Conservation (phyloP, 2,113 vertebrate species). For the Oncorhynchus tshawytscha region DNA sequence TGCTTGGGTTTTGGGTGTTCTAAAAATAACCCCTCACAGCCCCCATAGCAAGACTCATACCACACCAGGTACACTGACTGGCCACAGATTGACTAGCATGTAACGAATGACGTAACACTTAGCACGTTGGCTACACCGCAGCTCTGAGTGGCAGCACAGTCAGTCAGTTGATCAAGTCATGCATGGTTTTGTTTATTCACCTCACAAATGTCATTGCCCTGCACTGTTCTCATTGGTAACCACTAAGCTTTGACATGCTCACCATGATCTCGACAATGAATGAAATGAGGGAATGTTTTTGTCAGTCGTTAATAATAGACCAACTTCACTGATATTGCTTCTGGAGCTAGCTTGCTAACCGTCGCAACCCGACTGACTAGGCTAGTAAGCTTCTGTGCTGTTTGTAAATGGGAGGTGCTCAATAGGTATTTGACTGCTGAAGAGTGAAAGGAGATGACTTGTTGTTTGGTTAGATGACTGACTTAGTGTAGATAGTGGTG, state of each 20-base stretch:
- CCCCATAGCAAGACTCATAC: slow-evolving; percentile 24
- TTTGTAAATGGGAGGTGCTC: slow-evolving; percentile 81
- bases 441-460: slow-evolving; percentile 56
- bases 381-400: background rate
- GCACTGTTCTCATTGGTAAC: no score
- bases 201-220: no score
- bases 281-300: background rate
- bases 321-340: background rate
- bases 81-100: background rate
- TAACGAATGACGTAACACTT: background rate
- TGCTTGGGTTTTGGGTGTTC: slow-evolving; percentile 59
- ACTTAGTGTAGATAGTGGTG: background rate
- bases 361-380: background rate
- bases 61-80: slow-evolving; percentile 15
- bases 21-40: slow-evolving; percentile 5
- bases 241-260: no score
- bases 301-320: background rate
- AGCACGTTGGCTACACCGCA: background rate
- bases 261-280: no score
- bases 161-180: no score
- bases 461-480: slow-evolving; percentile 56
- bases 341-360: background rate
- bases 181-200: no score
- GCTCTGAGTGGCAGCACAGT: no score
- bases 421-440: no score